Evolutionary conservation across 2,113 vertebrate genomes (phyloP).

Genomic region (Aegotheles bennettii): DNA sequence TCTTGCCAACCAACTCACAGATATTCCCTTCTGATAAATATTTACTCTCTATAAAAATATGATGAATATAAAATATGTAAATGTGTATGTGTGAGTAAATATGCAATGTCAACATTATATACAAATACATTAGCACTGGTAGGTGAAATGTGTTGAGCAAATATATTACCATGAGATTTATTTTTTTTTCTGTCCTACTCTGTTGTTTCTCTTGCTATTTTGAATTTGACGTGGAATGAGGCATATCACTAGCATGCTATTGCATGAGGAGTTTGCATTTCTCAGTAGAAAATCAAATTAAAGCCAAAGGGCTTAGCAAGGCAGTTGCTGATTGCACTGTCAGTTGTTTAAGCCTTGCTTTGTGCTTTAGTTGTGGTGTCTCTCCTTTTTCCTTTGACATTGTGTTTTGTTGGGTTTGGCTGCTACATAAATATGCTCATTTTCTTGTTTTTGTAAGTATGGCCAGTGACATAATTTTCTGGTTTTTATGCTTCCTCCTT

Average conservation of each 20-base stretch:
- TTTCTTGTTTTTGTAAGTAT: neutral
- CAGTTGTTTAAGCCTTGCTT: conserved; percentile 17
- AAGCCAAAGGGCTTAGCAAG: conserved; percentile 28
- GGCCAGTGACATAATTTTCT: conserved; percentile 51
- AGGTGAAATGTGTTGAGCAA: conserved; percentile 48
- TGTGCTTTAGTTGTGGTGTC: neutral
- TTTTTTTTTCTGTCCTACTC: neutral
- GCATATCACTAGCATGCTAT: conserved; percentile 5
- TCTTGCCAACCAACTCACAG: conserved; percentile 8
- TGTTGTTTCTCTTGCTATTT: conserved; percentile 23
- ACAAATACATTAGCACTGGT: conserved; percentile 25
- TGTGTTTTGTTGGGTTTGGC: neutral
- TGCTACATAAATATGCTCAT: neutral
- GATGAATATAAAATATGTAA: conserved; percentile 16
- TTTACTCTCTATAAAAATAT: conserved; percentile 7
- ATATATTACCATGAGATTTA: conserved; percentile 23
- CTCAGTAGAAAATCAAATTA: conserved; percentile 34
- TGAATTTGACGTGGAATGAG: conserved; percentile 49
- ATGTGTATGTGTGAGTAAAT: conserved; percentile 34
- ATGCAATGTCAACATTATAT: conserved; percentile 19
- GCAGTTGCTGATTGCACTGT: neutral
- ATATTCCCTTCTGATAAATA: conserved; percentile 35
- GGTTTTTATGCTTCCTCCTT: conserved; percentile 54
- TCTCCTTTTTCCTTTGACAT: neutral
- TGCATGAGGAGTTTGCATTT: conserved; percentile 64